A percentile compares a stretch with the other conserved stretches of the same genome.
Evolutionary conservation across 2,888 invertebrate species (phyloP).

Genomic region (Salticus scenicus): DNA sequence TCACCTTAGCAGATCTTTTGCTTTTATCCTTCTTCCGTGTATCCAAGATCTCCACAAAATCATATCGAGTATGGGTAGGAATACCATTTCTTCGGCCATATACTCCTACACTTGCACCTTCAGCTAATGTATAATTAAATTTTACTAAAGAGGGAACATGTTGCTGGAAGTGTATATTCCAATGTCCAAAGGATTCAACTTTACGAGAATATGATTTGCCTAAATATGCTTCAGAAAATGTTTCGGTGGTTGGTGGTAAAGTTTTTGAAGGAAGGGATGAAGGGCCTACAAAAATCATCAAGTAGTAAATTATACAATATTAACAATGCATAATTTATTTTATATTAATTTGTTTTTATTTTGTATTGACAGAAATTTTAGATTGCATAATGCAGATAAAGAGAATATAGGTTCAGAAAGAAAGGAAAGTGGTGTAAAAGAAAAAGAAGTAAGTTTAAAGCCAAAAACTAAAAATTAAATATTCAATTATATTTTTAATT

Average conservation of each 20-base stretch:
- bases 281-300: conserved; percentile 54
- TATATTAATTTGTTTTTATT: too few species aligned
- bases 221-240: conserved; percentile 77
- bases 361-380: too few species aligned
- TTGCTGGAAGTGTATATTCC: conserved; percentile 94
- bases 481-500: too few species aligned
- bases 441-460: too few species aligned
- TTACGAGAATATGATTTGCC: conserved; percentile 88
- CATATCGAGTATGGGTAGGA: conserved; percentile 74
- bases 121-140: conserved; percentile 88
- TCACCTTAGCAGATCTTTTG: conserved; percentile 65
- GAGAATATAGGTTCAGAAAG: too few species aligned
- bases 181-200: conserved; percentile 92
- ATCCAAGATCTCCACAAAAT: conserved; percentile 74
- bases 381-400: too few species aligned
- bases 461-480: too few species aligned
- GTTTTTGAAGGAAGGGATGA: conserved; percentile 81
- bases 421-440: too few species aligned
- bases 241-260: conserved; percentile 86
- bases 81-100: conserved; percentile 74
- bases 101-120: conserved; percentile 73
- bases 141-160: conserved; percentile 75
- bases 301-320: not conserved
- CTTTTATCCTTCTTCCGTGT: conserved; percentile 68
- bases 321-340: not conserved